Evolutionary conservation across 2,888 invertebrate species (phyloP).

Genomic region (Coelogynopora nodosa): DNA sequence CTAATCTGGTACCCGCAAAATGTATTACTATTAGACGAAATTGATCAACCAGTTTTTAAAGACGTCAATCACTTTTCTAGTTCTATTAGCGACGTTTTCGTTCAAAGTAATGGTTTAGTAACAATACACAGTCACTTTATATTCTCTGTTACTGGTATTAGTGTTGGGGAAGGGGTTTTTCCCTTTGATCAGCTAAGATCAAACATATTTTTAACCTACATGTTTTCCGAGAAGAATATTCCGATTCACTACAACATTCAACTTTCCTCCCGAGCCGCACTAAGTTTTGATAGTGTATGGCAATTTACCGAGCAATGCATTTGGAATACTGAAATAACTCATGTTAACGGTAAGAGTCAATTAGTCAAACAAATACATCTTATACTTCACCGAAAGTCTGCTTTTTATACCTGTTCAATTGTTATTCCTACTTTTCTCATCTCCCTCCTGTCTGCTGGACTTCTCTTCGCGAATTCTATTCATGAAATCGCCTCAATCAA

Average conservation of each 20-base stretch:
- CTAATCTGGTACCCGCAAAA: background rate
- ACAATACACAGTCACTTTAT: background rate
- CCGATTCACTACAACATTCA: background rate
- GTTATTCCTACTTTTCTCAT: background rate
- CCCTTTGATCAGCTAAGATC: background rate
- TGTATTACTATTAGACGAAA: background rate
- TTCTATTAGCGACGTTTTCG: background rate
- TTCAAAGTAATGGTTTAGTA: background rate
- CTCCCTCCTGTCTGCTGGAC: background rate
- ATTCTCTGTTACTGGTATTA: background rate
- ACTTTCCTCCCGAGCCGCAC: background rate
- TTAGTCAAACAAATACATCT: background rate
- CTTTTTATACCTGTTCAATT: background rate
- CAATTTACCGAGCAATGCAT: background rate
- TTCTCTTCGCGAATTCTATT: background rate
- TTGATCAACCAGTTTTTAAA: background rate
- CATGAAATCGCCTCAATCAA: background rate
- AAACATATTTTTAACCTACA: background rate
- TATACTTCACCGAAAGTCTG: background rate
- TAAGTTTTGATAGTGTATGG: background rate
- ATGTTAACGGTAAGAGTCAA: background rate
- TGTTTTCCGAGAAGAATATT: background rate
- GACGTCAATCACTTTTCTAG: background rate
- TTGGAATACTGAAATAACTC: background rate
- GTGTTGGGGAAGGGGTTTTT: background rate